Percentiles rank a stretch among this genome's conserved stretches.
Evolutionary conservation across 1,140 invertebrate genomes (phyloP).

Genomic region (Sweltsa coloradensis): DNA sequence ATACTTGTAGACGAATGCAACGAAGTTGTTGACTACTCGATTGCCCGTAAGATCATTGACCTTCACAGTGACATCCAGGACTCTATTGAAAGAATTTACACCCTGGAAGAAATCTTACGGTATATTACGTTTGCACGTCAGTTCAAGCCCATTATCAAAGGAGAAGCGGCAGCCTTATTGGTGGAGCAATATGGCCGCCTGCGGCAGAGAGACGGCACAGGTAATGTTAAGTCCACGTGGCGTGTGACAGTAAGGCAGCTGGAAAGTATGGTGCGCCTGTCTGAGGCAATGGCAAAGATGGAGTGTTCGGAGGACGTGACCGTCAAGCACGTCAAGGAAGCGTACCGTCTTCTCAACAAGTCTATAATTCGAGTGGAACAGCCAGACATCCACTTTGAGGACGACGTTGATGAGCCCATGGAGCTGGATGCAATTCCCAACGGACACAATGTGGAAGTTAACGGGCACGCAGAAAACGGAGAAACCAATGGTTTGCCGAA

Average conservation of each 20-base stretch:
- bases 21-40: slow-evolving; percentile 87
- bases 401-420: slow-evolving; percentile 43
- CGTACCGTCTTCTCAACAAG: slow-evolving; percentile 89
- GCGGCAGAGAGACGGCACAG: slow-evolving; percentile 65
- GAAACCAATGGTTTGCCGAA: slow-evolving; percentile 1
- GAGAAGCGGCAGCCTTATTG: slow-evolving; percentile 72
- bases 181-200: slow-evolving; percentile 83
- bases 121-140: slow-evolving; percentile 95
- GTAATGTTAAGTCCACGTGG: slow-evolving; percentile 69
- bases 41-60: slow-evolving; percentile 91
- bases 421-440: slow-evolving; percentile 37
- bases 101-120: slow-evolving; percentile 73
- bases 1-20: slow-evolving; percentile 94
- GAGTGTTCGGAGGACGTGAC: slow-evolving; percentile 82
- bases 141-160: slow-evolving; percentile 85
- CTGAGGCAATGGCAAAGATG: slow-evolving; percentile 93
- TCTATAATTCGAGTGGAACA: slow-evolving; percentile 97
- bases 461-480: not conserved
- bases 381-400: slow-evolving; percentile 89
- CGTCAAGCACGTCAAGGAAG: slow-evolving; percentile 82
- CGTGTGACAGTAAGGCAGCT: slow-evolving; percentile 97
- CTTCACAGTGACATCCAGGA: slow-evolving; percentile 73
- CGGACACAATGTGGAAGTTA: slow-evolving; percentile 5
- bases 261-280: slow-evolving; percentile 92
- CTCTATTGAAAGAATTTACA: slow-evolving; percentile 66